Conservation (phyloP, 2,888 invertebrate species). For the Orthosia cruda region DNA sequence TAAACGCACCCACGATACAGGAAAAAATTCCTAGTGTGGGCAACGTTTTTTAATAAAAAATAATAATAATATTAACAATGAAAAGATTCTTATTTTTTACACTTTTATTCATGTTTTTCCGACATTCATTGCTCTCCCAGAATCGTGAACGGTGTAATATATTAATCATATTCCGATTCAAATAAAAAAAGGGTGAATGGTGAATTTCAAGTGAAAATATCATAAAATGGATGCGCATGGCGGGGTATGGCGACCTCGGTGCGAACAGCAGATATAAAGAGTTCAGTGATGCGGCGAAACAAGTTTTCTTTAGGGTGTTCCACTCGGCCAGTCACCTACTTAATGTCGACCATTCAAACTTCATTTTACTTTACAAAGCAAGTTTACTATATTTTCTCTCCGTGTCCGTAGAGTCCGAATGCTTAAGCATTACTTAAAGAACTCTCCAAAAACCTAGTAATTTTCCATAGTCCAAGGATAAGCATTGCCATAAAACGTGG, state of each 20-base stretch:
- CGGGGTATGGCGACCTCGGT: constrained; percentile 53
- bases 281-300: constrained; percentile 76
- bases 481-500: no score
- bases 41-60: no score
- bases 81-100: background rate
- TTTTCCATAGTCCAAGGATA: no score
- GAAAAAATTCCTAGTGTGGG: no score
- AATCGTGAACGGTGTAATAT: constrained; percentile 27
- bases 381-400: no score
- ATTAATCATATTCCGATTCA: constrained; percentile 47
- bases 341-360: constrained; percentile 71
- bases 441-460: no score
- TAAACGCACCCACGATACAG: no score
- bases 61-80: no score
- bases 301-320: constrained; percentile 73
- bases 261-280: constrained; percentile 74
- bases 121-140: constrained; percentile 26
- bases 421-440: no score
- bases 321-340: constrained; percentile 54
- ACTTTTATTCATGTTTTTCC: constrained; percentile 6
- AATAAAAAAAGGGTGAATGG: constrained; percentile 44
- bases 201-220: constrained; percentile 57
- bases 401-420: no score
- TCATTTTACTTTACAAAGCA: constrained; percentile 11
- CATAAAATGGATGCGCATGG: constrained; percentile 64